Evolutionary conservation across 2,888 invertebrate genomes (phyloP), one percentile per base, ranked within the genome.

Genomic region (Rapana venosa): DNA sequence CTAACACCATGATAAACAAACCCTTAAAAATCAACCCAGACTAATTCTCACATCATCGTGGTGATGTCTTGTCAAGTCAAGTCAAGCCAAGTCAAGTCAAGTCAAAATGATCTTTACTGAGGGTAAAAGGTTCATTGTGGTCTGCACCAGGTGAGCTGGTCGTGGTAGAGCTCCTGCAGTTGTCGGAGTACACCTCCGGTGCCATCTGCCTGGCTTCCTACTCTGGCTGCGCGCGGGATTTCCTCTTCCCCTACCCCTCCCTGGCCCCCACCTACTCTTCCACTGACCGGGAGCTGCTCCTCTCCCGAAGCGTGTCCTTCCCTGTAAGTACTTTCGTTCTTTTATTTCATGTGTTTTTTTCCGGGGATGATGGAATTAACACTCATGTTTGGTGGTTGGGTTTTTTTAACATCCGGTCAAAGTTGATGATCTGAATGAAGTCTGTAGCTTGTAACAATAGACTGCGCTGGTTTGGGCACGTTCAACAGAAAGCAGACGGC

Each of bases 221-320:
- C 91, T 94, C 95, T 26, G 92, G 93, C 66, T 94, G 94, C 91
- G 95, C 95, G 26, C 92, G 94, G 32, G 95, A 95, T 87, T 96
- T 96, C 93, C 94, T 96, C 36, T 96, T 94, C 91, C 96, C 96
- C 20, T 95, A 94, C 90, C 95, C 95, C 26, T 92, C 93, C 8
- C 93, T 95, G n/a, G 93, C 94, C 77, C 95, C 95, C 81, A 92
- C 93, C 36, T 95, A 94, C 91, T 93, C 94, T n/a, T 93, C 94
- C 47, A 91, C 93, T 26, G 94, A 94, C n/a, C 92, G 95, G 87
- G 95, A 96, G 91, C 91, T 95, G 22, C 93, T 96, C 15, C 92
- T 96, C 92, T 92, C 93, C 61, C 93, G 96, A 66, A 95, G 95
- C 17, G 92, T 95, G 81, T 95, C 95, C 47, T 96, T 96, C 91